Percentiles rank a stretch among this genome's conserved stretches.
Conservation (phyloP, 2,888 invertebrate species). For the Hydropsyche betteni region DNA sequence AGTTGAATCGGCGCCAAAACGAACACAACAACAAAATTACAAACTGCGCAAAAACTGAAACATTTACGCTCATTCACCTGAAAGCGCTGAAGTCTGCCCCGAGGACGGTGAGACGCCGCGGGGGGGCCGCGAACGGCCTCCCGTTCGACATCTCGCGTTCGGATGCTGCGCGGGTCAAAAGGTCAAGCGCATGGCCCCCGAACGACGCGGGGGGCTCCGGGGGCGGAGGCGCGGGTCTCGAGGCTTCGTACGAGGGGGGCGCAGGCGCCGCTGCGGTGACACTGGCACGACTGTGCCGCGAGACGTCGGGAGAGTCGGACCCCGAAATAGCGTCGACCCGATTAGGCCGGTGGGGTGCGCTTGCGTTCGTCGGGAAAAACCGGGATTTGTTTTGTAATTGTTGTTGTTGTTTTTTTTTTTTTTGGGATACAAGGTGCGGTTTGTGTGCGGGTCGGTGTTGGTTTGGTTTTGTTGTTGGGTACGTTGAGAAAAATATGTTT, state of each 20-base stretch:
- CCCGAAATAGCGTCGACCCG: slow-evolving; percentile 6
- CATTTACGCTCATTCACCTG: slow-evolving; percentile 20
- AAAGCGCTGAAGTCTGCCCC: slow-evolving; percentile 44
- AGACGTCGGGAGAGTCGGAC: too few species aligned
- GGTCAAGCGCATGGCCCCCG: background rate
- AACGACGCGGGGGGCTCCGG: background rate
- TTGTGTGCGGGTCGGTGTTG: too few species aligned
- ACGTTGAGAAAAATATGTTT: too few species aligned
- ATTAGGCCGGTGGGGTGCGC: background rate
- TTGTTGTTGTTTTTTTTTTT: background rate
- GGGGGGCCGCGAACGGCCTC: background rate
- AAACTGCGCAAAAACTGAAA: too few species aligned
- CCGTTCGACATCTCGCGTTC: too few species aligned
- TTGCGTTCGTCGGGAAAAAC: too few species aligned
- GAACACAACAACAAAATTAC: too few species aligned
- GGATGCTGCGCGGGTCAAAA: background rate
- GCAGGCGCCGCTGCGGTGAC: too few species aligned
- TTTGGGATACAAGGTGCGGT: too few species aligned
- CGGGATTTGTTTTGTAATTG: background rate
- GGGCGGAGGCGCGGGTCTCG: background rate
- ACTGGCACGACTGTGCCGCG: background rate
- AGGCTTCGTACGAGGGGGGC: too few species aligned
- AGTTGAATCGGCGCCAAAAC: too few species aligned
- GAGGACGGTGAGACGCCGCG: slow-evolving; percentile 36
- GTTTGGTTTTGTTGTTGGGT: too few species aligned